phyloP scores from a whole-genome alignment of 2,113 vertebrate genomes.

The Grallaria varia region DNA sequence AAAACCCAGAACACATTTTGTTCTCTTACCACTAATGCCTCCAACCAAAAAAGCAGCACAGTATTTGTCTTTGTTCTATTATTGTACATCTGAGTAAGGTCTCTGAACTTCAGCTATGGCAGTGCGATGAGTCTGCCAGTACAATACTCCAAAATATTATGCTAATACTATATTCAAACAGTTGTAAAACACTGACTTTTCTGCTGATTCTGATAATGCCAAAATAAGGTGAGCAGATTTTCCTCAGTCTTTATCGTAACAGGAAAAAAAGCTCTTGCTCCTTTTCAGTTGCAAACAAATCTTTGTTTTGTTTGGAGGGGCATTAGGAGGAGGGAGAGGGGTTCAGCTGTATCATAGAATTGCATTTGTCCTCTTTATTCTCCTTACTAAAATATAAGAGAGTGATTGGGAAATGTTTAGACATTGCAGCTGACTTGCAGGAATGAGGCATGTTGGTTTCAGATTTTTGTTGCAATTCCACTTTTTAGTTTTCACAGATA shows the following conservation, averaged over 20 bases:
- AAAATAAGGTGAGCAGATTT: not conserved
- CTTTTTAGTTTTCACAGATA: not conserved
- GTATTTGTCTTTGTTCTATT: not conserved
- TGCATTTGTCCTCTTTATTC: not conserved
- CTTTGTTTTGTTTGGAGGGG: not conserved
- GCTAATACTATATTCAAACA: not conserved
- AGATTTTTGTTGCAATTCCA: not conserved
- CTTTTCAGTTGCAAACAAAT: not conserved
- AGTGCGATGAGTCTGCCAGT: not conserved
- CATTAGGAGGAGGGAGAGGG: not conserved
- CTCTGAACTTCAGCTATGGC: not conserved
- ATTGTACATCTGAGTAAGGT: not conserved
- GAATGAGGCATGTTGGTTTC: not conserved
- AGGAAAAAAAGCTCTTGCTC: not conserved
- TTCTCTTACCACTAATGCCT: not conserved
- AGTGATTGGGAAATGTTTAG: not conserved
- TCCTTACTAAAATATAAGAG: not conserved
- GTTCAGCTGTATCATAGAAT: not conserved
- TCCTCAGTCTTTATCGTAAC: not conserved
- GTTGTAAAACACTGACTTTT: not conserved
- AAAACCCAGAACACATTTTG: not conserved
- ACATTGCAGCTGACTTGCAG: not conserved
- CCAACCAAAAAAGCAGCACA: not conserved
- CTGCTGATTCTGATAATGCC: not conserved
- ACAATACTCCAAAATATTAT: conserved; percentile 1